Base-by-base conservation (phyloP, 2,888 invertebrate species). In the Eupelmus urozonus region DNA sequence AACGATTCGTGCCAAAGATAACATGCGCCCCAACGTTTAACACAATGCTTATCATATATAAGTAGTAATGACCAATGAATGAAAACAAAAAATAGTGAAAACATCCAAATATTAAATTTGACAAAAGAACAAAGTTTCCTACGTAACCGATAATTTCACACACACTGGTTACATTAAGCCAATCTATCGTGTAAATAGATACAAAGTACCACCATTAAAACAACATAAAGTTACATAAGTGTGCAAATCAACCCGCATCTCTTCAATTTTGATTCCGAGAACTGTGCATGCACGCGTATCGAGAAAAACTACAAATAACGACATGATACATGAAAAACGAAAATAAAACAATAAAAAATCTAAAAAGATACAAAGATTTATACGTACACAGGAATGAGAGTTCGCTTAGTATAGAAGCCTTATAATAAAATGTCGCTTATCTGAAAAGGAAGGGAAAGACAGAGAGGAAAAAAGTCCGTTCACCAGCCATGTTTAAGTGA, bases 211-310 rank as follows among this genome's bases (percentile, higher is more conserved):
- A 60, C 20, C 34, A 13, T 40, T 13, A 62, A 72, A 62, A 62
- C 18, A 71, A 71, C 42, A 34, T 40, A 63, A 29, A 55, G 29
- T 42, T 55, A 63, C 55, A 53, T 42, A 73, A 73, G 27, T 42
- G 63, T 73, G 45, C 42, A 65, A 73, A 73, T 25, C 23, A 9
- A 57, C 57, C 2, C 27, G 27, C 1, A 45, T 62, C n/a, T 40
- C 34, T 65, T 55, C 55, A 2, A 55, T 25, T 40, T 20, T 45
- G 42, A 73, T 73, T 63, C 27, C 72, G 53, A 18, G 16, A 63
- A 29, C 42, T 55, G 45, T 65, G 16, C 20, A 20, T 51, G 40
- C 62, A 49, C 9, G 25, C n/a, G n/a, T 45, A 63, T 60, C 7
- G 23, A 25, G 2, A 45, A 4, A 7, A 40, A 40, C 55, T 23